phyloP scores from a whole-genome alignment of 30 jellyfish, hydroid and myxozoan species.

The Aurelia aurita complex sp. Pacific region DNA sequence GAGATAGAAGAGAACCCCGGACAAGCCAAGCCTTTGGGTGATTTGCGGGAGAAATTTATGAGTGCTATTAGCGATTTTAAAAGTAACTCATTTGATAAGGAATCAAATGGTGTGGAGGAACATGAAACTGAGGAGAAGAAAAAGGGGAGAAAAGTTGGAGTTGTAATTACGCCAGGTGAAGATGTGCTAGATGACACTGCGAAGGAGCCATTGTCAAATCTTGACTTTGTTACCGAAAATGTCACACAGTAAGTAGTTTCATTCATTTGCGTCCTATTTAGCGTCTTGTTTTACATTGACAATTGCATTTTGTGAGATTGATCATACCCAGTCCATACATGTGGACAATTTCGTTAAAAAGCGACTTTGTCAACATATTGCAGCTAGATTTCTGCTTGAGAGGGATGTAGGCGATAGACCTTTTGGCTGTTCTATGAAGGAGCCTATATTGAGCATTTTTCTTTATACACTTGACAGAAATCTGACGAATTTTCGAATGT shows the following conservation, averaged over 20 bases:
- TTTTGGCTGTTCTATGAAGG: too few species aligned
- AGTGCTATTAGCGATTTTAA: slow-evolving; percentile 54
- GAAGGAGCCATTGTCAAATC: slow-evolving; percentile 59
- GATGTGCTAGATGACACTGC: neutral
- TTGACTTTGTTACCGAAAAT: slow-evolving; percentile 76
- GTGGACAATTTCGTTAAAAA: too few species aligned
- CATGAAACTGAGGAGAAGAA: neutral
- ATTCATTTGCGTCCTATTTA: neutral
- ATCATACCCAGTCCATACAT: too few species aligned
- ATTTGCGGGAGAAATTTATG: slow-evolving; percentile 38
- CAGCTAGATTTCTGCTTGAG: too few species aligned
- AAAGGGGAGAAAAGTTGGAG: slow-evolving; percentile 33
- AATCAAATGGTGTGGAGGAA: slow-evolving; percentile 18
- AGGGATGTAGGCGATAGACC: too few species aligned
- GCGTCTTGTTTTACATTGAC: too few species aligned
- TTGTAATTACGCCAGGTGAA: slow-evolving; percentile 1
- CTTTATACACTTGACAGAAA: too few species aligned
- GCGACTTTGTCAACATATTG: too few species aligned
- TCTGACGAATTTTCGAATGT: too few species aligned
- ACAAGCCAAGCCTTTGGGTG: slow-evolving; percentile 44
- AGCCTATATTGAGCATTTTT: too few species aligned
- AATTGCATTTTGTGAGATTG: too few species aligned
- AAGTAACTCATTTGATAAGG: slow-evolving; percentile 44
- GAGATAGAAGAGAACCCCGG: slow-evolving; percentile 42
- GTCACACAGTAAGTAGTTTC: slow-evolving; percentile 65